Evolutionary conservation across 2,797 vertebrate species (phyloP), one percentile per base, ranked within the genome.

Genomic region (Champsocephalus gunnari): DNA sequence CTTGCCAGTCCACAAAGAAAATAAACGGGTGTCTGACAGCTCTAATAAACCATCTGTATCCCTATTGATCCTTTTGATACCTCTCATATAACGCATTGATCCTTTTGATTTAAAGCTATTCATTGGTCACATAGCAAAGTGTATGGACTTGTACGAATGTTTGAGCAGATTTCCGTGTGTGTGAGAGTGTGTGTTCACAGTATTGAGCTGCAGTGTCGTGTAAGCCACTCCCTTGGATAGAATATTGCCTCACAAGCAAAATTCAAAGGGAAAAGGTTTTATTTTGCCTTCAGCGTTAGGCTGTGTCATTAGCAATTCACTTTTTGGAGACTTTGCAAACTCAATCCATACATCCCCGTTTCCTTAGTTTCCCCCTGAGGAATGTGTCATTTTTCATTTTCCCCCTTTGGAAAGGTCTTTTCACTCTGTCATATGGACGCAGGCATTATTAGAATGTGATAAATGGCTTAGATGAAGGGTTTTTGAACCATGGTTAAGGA

Each of bases 241-340:
- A 87, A 92, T 91, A 90, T 87, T 84, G 89, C 92, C 75, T 91
- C 84, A 72, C 68, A 78, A 92, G 90, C 92, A 92, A 77, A 92
- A 90, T 89, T 86, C 81, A 77, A 83, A 91, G 74, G 85, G 86
- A 87, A 86, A 91, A 84, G 88, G 87, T 88, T 92, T 91, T 85
- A 85, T 88, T 75, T 88, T 63, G 86, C 89, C 86, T 86, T 84
- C 56, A 90, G 92, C 83, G 6, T 75, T 81, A 79, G 66, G 66
- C 78, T 62, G 57, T 80, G 62, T 85, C 84, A 90, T 93, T 93
- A 93, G 83, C 81, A 80, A 90, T 91, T 90, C 88, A 86, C 34
- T 79, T 82, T 86, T 78, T 82, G 73, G 80, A 88, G 66, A 77
- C 77, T 84, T 80, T 80, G 79, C 68, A 80, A 87, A 85, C 76